phyloP scores from a whole-genome alignment of 2,888 invertebrate species.

The Mythimna pallens region DNA sequence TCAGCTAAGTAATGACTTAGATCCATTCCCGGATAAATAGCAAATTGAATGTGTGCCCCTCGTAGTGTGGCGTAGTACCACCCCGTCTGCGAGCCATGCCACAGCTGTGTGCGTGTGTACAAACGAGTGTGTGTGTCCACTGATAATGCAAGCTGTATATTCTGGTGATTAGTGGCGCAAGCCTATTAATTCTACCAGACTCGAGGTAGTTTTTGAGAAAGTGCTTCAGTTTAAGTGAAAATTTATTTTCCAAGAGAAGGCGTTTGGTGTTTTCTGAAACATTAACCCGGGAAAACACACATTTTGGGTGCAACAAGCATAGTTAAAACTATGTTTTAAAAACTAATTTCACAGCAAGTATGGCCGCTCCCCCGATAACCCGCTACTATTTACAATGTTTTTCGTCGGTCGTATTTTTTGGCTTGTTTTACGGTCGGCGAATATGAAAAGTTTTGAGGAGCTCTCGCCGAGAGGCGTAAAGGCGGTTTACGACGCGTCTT shows the following conservation, averaged over 20 bases:
- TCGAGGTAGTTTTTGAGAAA: constrained; percentile 22
- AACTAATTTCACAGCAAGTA: constrained; percentile 84
- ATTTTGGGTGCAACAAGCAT: constrained; percentile 83
- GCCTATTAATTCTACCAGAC: constrained; percentile 42
- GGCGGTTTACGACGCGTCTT: constrained; percentile 90
- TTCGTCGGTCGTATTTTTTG: constrained; percentile 89
- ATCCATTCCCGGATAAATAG: constrained; percentile 91
- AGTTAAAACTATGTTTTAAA: constrained; percentile 87
- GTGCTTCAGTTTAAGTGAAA: constrained; percentile 28
- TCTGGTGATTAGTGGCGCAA: constrained; percentile 66
- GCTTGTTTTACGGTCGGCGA: constrained; percentile 88
- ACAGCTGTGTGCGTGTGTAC: constrained; percentile 61
- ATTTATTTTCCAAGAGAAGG: constrained; percentile 33
- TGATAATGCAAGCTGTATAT: constrained; percentile 63
- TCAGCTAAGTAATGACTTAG: constrained; percentile 91
- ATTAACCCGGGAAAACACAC: constrained; percentile 70
- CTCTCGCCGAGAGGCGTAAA: constrained; percentile 88
- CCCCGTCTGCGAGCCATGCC: constrained; percentile 63
- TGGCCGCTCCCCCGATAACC: constrained; percentile 83
- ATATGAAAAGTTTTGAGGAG: constrained; percentile 90
- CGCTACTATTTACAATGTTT: constrained; percentile 89
- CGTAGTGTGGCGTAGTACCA: constrained; percentile 68
- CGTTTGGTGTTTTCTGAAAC: constrained; percentile 13
- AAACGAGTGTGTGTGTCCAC: constrained; percentile 38
- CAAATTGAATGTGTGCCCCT: constrained; percentile 89